phyloP scores from a whole-genome alignment of 2,888 invertebrate species.

The Melipona beecheii region DNA sequence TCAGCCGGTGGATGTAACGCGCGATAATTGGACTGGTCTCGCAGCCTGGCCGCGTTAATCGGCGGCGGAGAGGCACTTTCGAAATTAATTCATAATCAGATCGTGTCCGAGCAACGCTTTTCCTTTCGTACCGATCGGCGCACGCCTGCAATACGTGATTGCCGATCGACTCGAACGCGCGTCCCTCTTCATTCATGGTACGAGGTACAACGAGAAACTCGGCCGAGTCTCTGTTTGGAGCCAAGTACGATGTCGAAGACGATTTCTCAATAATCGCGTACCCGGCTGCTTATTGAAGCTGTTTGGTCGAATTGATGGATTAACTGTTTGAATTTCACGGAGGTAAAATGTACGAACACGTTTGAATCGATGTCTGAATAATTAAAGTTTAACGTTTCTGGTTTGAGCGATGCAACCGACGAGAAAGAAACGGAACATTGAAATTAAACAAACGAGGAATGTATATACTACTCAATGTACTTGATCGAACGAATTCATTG shows the following conservation, averaged over 20 bases:
- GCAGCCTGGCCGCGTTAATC: constrained; percentile 1
- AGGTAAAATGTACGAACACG: not conserved
- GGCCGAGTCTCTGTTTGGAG: not conserved
- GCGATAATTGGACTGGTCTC: not conserved
- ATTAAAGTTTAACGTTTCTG: too few relatives aligned
- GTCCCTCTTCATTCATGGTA: not conserved
- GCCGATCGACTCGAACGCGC: constrained; percentile 8
- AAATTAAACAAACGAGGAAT: too few relatives aligned
- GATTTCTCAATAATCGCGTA: not conserved
- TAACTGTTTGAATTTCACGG: not conserved
- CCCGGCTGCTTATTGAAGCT: not conserved
- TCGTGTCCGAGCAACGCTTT: constrained; percentile 7
- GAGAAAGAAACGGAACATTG: too few relatives aligned
- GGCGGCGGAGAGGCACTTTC: constrained; percentile 15
- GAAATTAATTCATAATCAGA: constrained; percentile 27
- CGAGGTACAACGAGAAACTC: not conserved
- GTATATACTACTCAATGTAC: too few relatives aligned
- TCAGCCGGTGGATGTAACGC: not conserved
- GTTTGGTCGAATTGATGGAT: not conserved
- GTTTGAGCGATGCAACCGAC: too few relatives aligned
- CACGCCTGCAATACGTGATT: not conserved
- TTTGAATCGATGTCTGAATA: too few relatives aligned
- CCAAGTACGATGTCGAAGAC: not conserved
- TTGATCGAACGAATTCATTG: too few relatives aligned
- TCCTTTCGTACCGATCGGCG: constrained; percentile 8